A percentile compares a stretch with the other conserved stretches of the same genome.
phyloP scores from a whole-genome alignment of 2,113 vertebrate genomes.

The Opisthocomus hoazin region DNA sequence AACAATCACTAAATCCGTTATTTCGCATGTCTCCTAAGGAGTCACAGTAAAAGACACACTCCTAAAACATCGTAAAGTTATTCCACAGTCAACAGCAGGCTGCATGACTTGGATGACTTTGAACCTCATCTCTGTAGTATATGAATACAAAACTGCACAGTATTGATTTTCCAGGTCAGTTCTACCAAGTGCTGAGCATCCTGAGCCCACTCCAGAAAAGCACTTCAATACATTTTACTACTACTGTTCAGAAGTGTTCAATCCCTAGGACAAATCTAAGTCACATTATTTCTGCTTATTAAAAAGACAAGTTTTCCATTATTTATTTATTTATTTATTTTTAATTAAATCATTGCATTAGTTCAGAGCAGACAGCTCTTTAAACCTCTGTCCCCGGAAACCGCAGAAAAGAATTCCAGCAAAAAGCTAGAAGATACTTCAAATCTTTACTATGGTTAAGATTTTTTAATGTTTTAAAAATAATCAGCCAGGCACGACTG shows the following conservation, averaged over 20 bases:
- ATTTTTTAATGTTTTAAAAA: neutral
- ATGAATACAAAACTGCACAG: neutral
- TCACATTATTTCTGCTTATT: neutral
- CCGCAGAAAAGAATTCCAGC: neutral
- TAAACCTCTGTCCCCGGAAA: neutral
- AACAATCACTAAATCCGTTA: neutral
- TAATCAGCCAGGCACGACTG: neutral
- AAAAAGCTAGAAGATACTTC: neutral
- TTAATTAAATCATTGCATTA: neutral
- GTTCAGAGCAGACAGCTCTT: neutral
- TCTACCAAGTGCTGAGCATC: neutral
- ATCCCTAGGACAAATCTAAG: neutral
- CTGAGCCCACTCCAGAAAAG: slow-evolving; percentile 29
- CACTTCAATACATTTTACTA: neutral
- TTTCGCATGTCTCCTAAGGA: neutral
- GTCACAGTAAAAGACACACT: neutral
- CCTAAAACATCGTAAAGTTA: neutral
- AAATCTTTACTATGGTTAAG: neutral
- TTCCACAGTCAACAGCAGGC: neutral
- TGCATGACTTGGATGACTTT: slow-evolving; percentile 7
- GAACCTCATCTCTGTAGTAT: neutral
- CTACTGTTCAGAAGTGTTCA: neutral
- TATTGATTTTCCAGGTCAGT: slow-evolving; percentile 7
- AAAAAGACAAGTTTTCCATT: neutral
- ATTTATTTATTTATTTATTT: neutral